Conservation (phyloP, 64 coral and sea anemone species). For the Catalaphyllia jardinei region DNA sequence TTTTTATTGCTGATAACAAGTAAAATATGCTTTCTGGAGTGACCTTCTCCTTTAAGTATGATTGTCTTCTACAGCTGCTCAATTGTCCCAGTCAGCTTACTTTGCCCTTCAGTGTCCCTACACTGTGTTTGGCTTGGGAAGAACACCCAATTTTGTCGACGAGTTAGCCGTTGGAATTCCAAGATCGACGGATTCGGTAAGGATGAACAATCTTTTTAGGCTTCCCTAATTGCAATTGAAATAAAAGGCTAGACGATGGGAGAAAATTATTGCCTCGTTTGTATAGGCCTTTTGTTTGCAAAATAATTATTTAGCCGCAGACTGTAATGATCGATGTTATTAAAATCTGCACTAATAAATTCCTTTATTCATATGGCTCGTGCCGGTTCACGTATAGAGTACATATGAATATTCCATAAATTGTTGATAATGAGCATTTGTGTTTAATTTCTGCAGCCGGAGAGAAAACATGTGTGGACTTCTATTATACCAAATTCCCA, state of each 20-base stretch:
- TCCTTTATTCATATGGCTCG: no score
- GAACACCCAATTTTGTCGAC: conserved; percentile 96
- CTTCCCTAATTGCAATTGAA: no score
- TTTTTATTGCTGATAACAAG: no score
- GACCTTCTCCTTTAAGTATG: no score
- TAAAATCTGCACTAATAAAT: no score
- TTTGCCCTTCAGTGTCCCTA: conserved; percentile 92
- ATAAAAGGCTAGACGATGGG: no score
- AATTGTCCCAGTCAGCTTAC: conserved; percentile 92
- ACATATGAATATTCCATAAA: not conserved
- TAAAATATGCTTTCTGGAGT: no score
- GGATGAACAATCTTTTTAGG: not conserved
- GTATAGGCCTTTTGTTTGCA: no score
- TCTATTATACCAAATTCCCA: conserved; percentile 98
- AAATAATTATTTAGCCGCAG: no score
- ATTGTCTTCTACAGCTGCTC: conserved; percentile 59
- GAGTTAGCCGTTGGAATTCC: conserved; percentile 85
- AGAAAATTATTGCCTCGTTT: no score
- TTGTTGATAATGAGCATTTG: not conserved
- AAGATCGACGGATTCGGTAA: conserved; percentile 70
- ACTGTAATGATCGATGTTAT: no score
- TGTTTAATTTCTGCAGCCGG: conserved; percentile 50
- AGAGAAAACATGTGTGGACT: conserved; percentile 60
- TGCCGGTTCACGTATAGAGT: not conserved
- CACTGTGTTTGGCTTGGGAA: conserved; percentile 87